Conservation (phyloP, 2,888 invertebrate genomes). For the Calliopum simillimum region DNA sequence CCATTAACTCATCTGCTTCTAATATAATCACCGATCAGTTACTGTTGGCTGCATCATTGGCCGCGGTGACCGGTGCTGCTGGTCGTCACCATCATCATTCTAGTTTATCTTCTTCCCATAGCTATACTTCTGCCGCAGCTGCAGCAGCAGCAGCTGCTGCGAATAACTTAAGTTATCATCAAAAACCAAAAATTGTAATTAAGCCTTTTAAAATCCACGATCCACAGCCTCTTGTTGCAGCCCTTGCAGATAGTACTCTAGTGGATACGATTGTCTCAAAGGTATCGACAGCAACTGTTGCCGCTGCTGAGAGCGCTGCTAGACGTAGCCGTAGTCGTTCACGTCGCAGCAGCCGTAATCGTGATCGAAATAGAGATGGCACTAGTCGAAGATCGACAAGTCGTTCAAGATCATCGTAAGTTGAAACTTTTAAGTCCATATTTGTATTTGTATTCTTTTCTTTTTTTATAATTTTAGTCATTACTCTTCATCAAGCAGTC, state of each 20-base stretch:
- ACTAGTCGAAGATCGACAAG: slow-evolving; percentile 59
- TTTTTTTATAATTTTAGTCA: slow-evolving; percentile 47
- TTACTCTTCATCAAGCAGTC: slow-evolving; percentile 62
- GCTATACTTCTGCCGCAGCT: slow-evolving; percentile 43
- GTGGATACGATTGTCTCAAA: slow-evolving; percentile 66
- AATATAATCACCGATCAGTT: slow-evolving; percentile 49
- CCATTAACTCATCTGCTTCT: slow-evolving; percentile 32
- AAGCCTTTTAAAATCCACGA: slow-evolving; percentile 68
- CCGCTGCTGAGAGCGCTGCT: slow-evolving; percentile 63
- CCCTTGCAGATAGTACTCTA: slow-evolving; percentile 63
- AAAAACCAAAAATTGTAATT: slow-evolving; percentile 67
- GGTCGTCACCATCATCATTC: slow-evolving; percentile 44
- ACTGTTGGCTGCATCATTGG: slow-evolving; percentile 50
- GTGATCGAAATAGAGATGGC: slow-evolving; percentile 36
- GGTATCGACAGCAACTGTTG: slow-evolving; percentile 65
- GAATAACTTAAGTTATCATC: slow-evolving; percentile 59
- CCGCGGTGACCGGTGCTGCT: slow-evolving; percentile 46
- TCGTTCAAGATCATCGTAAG: slow-evolving; percentile 69
- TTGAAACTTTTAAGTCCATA: slow-evolving; percentile 3
- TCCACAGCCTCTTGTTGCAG: slow-evolving; percentile 65
- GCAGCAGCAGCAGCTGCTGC: slow-evolving; percentile 53
- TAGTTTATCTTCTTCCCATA: slow-evolving; percentile 47
- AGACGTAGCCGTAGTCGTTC: slow-evolving; percentile 64
- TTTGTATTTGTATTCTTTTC: slow-evolving; percentile 18
- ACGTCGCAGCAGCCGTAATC: slow-evolving; percentile 50